phyloP scores from a whole-genome alignment of 2,888 invertebrate genomes.

The Vanessa cardui region DNA sequence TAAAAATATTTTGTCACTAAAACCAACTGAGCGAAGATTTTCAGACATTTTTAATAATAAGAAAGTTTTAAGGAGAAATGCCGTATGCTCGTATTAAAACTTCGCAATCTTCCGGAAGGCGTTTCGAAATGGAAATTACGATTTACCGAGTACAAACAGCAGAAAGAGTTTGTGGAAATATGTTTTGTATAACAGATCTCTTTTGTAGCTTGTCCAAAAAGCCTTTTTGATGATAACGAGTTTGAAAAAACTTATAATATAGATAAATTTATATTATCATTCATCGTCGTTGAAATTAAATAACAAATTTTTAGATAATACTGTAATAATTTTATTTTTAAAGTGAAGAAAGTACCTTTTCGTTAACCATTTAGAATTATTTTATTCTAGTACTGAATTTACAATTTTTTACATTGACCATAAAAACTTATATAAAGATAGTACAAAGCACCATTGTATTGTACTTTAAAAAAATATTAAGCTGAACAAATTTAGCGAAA shows the following conservation, averaged over 20 bases:
- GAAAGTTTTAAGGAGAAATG: constrained; percentile 27
- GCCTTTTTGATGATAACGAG: not conserved
- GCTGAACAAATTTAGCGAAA: not conserved
- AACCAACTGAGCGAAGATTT: constrained; percentile 14
- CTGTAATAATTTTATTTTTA: no score
- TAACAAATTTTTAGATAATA: no score
- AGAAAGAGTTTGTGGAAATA: constrained; percentile 16
- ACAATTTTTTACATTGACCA: no score
- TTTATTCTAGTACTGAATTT: no score
- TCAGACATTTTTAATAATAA: constrained; percentile 31
- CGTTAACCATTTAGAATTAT: no score
- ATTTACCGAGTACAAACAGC: constrained; percentile 24
- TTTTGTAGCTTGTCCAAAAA: constrained; percentile 2
- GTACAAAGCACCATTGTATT: not conserved
- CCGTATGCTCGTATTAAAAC: constrained; percentile 27
- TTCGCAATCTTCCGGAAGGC: constrained; percentile 27
- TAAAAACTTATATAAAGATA: not conserved
- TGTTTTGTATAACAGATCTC: constrained; percentile 13
- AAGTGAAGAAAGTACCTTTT: no score
- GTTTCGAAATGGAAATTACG: constrained; percentile 33
- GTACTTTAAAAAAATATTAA: not conserved
- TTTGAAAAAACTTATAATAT: not conserved
- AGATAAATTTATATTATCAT: no score
- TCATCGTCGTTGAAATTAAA: no score
- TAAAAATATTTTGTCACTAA: constrained; percentile 9